phyloP scores from a whole-genome alignment of 1,140 invertebrate genomes.

The Heliconius himera region DNA sequence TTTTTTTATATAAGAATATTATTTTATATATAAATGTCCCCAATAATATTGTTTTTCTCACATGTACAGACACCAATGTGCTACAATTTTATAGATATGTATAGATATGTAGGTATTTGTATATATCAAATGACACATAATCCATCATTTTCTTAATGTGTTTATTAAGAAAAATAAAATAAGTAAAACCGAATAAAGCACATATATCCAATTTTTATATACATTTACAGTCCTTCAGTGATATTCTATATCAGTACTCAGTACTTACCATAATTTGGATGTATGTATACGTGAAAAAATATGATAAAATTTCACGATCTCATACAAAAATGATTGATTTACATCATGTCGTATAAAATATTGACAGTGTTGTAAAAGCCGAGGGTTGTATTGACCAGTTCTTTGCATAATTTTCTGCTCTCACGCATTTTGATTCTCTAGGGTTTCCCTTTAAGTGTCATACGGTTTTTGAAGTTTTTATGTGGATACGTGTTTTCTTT shows the following conservation, averaged over 20 bases:
- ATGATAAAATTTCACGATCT: slow-evolving; percentile 32
- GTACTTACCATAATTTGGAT: slow-evolving; percentile 20
- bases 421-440: slow-evolving; percentile 36
- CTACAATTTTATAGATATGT: too few species aligned
- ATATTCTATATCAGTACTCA: slow-evolving; percentile 20
- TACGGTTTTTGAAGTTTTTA: slow-evolving; percentile 26
- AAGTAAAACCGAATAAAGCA: not conserved
- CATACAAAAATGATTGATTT: slow-evolving; percentile 37
- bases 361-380: slow-evolving; percentile 31
- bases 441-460: slow-evolving; percentile 34
- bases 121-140: too few species aligned
- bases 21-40: too few species aligned
- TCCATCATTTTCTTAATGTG: too few species aligned
- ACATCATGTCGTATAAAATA: slow-evolving; percentile 37
- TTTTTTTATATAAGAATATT: too few species aligned
- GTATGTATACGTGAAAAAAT: slow-evolving; percentile 20
- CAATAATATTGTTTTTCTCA: too few species aligned
- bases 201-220: not conserved
- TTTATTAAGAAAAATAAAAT: too few species aligned
- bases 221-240: not conserved
- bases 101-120: too few species aligned
- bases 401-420: slow-evolving; percentile 38
- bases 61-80: too few species aligned
- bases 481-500: not conserved
- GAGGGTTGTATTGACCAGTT: slow-evolving; percentile 31